phyloP scores from a whole-genome alignment of 2,113 vertebrate species.

The Cinclus mexicanus region DNA sequence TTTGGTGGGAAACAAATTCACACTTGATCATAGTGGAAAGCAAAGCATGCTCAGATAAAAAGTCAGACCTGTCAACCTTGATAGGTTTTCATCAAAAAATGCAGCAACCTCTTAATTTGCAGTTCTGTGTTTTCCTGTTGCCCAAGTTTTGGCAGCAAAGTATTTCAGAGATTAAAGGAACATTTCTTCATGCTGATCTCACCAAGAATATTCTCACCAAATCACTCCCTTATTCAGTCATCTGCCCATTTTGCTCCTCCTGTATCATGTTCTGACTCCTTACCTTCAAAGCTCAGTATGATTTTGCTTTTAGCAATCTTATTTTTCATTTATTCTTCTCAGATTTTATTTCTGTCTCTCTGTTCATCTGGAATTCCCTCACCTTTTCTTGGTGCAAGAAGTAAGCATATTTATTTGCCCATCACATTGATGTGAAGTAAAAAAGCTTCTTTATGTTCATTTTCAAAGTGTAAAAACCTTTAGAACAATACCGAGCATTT shows the following conservation, averaged over 20 bases:
- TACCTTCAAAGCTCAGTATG: constrained; percentile 22
- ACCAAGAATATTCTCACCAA: neutral
- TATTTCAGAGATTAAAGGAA: constrained; percentile 44
- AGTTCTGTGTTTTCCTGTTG: neutral
- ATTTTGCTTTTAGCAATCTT: constrained; percentile 34
- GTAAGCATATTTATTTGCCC: neutral
- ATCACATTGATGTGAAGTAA: neutral
- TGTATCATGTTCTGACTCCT: constrained; percentile 36
- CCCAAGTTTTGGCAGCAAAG: neutral
- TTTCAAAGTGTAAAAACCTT: neutral
- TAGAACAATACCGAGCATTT: neutral
- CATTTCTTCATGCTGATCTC: constrained; percentile 38
- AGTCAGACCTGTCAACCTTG: neutral
- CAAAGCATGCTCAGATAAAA: neutral
- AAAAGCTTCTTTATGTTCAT: neutral
- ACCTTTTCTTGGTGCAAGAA: neutral
- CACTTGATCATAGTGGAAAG: neutral
- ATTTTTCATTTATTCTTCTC: neutral
- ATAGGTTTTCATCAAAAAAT: constrained; percentile 1
- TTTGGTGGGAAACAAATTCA: neutral
- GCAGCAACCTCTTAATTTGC: neutral
- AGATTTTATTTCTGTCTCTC: neutral
- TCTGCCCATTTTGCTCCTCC: neutral
- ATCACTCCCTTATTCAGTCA: constrained; percentile 8
- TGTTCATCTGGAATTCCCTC: constrained; percentile 26